Percentiles rank a stretch among this genome's conserved stretches.
phyloP scores from a whole-genome alignment of 2,888 invertebrate genomes.

The Andricus quercusramuli region DNA sequence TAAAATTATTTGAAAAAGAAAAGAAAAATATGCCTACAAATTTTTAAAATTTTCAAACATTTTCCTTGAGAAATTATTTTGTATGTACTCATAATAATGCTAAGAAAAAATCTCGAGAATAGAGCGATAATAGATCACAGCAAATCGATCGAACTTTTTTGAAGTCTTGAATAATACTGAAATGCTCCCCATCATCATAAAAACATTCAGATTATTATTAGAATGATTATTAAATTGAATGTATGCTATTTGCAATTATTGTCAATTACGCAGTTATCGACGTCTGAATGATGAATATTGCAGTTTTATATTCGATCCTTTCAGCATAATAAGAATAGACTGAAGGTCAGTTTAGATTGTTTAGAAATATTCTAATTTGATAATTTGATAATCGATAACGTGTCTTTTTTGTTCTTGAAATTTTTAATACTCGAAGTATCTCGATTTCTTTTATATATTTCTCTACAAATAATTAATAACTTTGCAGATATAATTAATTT shows the following conservation, averaged over 20 bases:
- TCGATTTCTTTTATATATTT: no score
- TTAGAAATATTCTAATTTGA: background rate
- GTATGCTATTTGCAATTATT: background rate
- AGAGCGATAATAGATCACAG: background rate
- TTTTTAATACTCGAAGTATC: no score
- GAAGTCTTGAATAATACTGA: background rate
- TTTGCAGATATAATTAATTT: no score
- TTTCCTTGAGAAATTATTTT: no score
- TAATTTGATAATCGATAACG: background rate
- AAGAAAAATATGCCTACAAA: no score
- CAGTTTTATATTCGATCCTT: background rate
- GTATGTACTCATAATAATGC: no score
- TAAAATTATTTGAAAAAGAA: no score
- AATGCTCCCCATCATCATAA: background rate
- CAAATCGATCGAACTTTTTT: conserved; percentile 20
- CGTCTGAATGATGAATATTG: background rate
- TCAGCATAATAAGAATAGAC: background rate
- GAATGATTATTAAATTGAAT: background rate
- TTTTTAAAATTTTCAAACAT: no score
- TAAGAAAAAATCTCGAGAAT: no score
- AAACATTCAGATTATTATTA: background rate
- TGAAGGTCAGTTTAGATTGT: background rate
- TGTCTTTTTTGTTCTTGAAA: no score
- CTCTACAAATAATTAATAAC: no score
- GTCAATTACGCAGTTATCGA: background rate